These are phyloP conservation scores for Parnassius apollo DNA, from an alignment of 2,888 invertebrate genomes.

Conservation along the genomic window DNA sequence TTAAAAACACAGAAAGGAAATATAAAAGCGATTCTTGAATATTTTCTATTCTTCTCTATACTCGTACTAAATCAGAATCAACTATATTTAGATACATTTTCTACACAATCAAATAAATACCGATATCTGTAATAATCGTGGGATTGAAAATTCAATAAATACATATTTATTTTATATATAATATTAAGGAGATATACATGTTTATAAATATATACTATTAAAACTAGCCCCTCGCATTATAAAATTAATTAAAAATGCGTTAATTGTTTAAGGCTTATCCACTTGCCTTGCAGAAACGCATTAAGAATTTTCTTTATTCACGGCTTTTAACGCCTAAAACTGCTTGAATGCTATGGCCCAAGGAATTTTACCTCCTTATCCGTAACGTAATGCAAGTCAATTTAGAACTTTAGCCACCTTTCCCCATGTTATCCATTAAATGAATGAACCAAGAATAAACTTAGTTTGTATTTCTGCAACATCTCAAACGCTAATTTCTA, in stretches of 20 bases:
- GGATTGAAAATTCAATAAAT: too few species aligned
- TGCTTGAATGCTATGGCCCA: constrained; percentile 15
- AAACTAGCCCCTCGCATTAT: too few species aligned
- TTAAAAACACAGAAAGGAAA: too few species aligned
- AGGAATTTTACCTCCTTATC: constrained; percentile 22
- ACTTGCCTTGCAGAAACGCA: constrained; percentile 16
- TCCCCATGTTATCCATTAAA: constrained; percentile 10
- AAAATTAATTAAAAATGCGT: not conserved
- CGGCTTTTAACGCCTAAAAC: constrained; percentile 19
- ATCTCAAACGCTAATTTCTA: not conserved
- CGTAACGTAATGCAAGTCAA: constrained; percentile 24
- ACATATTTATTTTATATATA: too few species aligned
- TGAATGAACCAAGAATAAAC: constrained; percentile 8
- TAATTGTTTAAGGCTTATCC: constrained; percentile 5
- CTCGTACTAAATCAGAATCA: too few species aligned
- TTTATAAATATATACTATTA: too few species aligned
- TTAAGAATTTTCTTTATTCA: constrained; percentile 23
- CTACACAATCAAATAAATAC: too few species aligned
- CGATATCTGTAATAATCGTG: too few species aligned
- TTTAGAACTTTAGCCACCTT: constrained; percentile 17
- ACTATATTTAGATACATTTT: too few species aligned
- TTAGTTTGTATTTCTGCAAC: constrained; percentile 9
- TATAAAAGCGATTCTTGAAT: too few species aligned
- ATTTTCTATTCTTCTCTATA: too few species aligned
- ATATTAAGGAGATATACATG: too few species aligned